Conservation (phyloP, 2,113 vertebrate genomes). For the Acanthochromis polyacanthus region DNA sequence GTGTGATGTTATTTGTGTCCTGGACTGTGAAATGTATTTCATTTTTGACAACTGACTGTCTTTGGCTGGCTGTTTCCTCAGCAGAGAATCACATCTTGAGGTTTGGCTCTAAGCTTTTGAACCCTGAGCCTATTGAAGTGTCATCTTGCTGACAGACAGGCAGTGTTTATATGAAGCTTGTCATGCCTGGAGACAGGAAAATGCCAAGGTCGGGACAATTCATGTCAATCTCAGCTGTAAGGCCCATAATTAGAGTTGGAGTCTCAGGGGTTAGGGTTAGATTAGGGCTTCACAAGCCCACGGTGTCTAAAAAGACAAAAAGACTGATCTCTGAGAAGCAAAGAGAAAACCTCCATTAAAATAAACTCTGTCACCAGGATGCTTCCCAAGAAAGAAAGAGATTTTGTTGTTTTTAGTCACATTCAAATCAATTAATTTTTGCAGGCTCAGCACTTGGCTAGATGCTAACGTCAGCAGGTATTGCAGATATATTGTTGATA, state of each 20-base stretch:
- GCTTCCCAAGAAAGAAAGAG: too few species aligned
- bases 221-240: neutral
- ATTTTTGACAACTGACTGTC: too few species aligned
- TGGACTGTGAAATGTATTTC: too few species aligned
- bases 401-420: too few species aligned
- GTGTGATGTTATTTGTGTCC: too few species aligned
- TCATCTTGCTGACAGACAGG: neutral
- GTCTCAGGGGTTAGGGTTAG: neutral
- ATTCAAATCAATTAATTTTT: too few species aligned
- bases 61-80: neutral
- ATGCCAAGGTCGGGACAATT: neutral
- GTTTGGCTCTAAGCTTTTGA: neutral
- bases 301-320: neutral
- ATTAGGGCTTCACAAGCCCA: neutral
- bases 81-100: neutral
- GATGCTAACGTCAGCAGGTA: too few species aligned
- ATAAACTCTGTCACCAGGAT: too few species aligned
- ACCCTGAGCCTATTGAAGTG: neutral
- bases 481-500: too few species aligned
- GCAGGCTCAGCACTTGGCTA: too few species aligned
- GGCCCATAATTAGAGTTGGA: neutral
- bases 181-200: neutral
- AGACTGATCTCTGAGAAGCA: neutral
- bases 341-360: neutral
- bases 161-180: neutral